phyloP scores from a whole-genome alignment of 2,113 vertebrate genomes.

The Galeopterus variegatus region DNA sequence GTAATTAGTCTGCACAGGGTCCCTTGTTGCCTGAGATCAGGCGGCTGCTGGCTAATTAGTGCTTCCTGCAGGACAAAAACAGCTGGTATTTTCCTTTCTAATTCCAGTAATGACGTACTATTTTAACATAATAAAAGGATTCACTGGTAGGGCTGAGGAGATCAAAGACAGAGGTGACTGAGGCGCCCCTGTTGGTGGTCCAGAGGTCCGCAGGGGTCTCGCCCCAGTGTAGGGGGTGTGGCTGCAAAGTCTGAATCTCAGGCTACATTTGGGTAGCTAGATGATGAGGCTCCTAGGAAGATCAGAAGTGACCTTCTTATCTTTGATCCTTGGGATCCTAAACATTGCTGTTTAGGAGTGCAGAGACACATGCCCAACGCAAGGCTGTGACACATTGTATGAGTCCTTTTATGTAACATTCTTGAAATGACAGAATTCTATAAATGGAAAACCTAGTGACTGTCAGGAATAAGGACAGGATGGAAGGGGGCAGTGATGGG shows the following conservation, averaged over 20 bases:
- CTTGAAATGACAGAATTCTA: neutral
- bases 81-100: conserved; percentile 78
- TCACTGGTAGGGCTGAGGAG: neutral
- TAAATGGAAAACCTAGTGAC: neutral
- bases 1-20: conserved; percentile 27
- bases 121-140: conserved; percentile 69
- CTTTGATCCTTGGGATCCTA: neutral
- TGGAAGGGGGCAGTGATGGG: neutral
- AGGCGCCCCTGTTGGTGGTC: neutral
- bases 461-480: neutral
- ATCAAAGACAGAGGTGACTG: neutral
- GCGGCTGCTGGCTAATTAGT: conserved; percentile 42
- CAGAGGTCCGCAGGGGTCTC: neutral
- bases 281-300: neutral
- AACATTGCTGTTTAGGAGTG: neutral
- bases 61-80: conserved; percentile 70
- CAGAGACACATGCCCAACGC: neutral
- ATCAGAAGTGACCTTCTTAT: neutral
- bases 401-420: neutral
- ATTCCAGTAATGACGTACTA: conserved; percentile 40
- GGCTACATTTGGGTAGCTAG: neutral
- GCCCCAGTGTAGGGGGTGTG: neutral
- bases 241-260: neutral
- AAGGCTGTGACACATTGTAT: neutral
- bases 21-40: neutral